phyloP scores from a whole-genome alignment of 2,797 vertebrate genomes.

The Rhynchotus rufescens region DNA sequence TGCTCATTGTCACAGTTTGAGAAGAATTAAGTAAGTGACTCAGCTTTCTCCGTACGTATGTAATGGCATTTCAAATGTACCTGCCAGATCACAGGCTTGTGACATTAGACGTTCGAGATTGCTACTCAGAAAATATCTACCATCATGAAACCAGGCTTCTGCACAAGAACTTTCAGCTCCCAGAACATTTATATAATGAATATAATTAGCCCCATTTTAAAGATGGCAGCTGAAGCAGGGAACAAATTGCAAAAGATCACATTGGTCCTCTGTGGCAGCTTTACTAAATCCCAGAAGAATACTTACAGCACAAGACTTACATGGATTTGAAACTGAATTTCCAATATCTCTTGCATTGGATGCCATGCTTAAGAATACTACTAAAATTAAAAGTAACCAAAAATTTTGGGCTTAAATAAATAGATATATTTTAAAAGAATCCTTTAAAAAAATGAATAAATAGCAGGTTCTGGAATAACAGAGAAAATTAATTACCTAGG shows the following conservation, averaged over 20 bases:
- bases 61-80: not conserved
- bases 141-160: not conserved
- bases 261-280: not conserved
- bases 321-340: not conserved
- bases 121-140: not conserved
- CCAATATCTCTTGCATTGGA: not conserved
- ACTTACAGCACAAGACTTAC: not conserved
- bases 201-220: constrained; percentile 16
- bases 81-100: not conserved
- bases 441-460: not conserved
- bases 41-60: not conserved
- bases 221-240: not conserved
- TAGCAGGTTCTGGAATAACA: constrained; percentile 30
- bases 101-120: not conserved
- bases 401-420: not conserved
- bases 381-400: not conserved
- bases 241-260: not conserved
- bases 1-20: not conserved
- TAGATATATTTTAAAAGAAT: not conserved
- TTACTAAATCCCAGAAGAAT: not conserved
- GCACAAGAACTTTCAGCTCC: not conserved
- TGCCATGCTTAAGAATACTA: not conserved
- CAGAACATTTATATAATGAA: not conserved
- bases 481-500: constrained; percentile 61
- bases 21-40: constrained; percentile 1